These are phyloP conservation scores for Pelmatolapia mariae DNA, from an alignment of 2,113 vertebrate genomes.

Conservation along the genomic window DNA sequence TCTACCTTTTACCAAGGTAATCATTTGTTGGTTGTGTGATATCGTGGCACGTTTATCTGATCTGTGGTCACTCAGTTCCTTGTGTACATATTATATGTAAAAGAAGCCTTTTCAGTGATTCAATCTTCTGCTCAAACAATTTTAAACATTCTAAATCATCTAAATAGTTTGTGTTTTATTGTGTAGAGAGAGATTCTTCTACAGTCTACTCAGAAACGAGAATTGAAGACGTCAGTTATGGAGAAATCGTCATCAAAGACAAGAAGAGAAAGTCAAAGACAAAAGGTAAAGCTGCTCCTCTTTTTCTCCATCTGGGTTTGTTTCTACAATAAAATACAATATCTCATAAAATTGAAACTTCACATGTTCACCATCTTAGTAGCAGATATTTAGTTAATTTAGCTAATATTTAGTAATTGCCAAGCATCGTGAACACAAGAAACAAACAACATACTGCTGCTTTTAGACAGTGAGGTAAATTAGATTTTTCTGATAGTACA, in stretches of 20 bases:
- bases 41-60: rapidly evolving
- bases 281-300: neutral
- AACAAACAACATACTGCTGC: neutral
- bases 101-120: rapidly evolving
- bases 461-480: rapidly evolving
- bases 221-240: neutral
- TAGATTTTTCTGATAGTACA: too few species aligned
- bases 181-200: rapidly evolving
- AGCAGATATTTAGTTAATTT: too few species aligned
- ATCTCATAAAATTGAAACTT: rapidly evolving
- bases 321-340: rapidly evolving
- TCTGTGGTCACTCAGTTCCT: neutral
- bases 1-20: too few species aligned
- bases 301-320: neutral
- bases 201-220: neutral
- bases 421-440: rapidly evolving
- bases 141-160: rapidly evolving
- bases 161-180: rapidly evolving
- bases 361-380: neutral
- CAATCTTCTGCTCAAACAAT: neutral
- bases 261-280: neutral
- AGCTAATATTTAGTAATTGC: neutral
- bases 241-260: neutral
- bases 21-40: neutral
- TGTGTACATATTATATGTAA: neutral